These are phyloP conservation scores for Ephestia elutella DNA, from an alignment of 1,140 invertebrate genomes.

Conservation along the genomic window DNA sequence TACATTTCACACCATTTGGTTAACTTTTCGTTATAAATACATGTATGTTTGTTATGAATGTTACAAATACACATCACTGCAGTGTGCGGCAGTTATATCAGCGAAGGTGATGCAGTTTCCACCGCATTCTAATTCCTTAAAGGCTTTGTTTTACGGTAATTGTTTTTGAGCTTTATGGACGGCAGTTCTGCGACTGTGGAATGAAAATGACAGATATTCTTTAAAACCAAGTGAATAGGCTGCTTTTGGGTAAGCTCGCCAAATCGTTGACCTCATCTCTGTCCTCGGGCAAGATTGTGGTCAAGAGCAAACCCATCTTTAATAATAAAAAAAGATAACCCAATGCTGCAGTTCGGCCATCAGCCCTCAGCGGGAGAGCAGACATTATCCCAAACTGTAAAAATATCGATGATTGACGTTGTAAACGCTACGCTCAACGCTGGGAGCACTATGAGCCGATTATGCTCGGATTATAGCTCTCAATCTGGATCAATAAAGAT, in stretches of 20 bases:
- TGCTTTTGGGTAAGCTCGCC: too few relatives aligned
- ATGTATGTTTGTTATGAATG: too few relatives aligned
- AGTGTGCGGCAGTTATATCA: too few relatives aligned
- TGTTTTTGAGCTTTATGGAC: not conserved
- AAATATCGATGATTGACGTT: conserved; percentile 45
- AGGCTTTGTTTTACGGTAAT: conserved; percentile 2
- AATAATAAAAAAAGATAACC: too few relatives aligned
- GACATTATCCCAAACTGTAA: conserved; percentile 24
- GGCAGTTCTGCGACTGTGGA: not conserved
- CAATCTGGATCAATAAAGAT: conserved; percentile 33
- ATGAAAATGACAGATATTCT: not conserved
- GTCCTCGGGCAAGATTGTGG: too few relatives aligned
- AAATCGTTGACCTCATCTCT: too few relatives aligned
- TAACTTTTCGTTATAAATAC: not conserved
- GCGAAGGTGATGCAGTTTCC: too few relatives aligned
- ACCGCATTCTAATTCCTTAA: not conserved
- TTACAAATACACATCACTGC: too few relatives aligned
- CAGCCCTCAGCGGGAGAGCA: conserved; percentile 7
- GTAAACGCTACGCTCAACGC: conserved; percentile 25
- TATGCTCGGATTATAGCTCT: conserved; percentile 28
- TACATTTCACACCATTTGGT: not conserved
- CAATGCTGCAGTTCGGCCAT: not conserved
- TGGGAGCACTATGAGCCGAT: conserved; percentile 22
- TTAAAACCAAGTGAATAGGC: too few relatives aligned
- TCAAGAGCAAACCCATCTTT: too few relatives aligned